phyloP scores from a whole-genome alignment of 2,113 vertebrate genomes.

The Orycteropus afer region DNA sequence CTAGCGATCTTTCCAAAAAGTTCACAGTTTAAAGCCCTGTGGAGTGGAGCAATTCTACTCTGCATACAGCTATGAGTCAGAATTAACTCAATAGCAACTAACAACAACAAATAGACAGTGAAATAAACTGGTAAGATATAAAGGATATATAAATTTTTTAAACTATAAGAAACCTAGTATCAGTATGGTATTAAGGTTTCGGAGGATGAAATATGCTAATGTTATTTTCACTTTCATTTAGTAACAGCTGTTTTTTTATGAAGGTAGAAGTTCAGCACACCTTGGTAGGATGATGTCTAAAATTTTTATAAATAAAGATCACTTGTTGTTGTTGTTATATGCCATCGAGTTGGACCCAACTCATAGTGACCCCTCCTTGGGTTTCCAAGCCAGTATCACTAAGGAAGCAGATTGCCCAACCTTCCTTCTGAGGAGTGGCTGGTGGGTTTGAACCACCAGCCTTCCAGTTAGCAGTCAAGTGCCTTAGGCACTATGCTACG shows the following conservation, averaged over 20 bases:
- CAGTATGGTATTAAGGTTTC: not conserved
- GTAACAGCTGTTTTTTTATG: not conserved
- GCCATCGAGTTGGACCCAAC: too few species aligned
- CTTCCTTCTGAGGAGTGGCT: too few species aligned
- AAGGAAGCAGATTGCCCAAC: too few species aligned
- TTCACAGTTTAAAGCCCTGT: not conserved
- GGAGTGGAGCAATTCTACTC: not conserved
- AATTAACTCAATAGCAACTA: not conserved
- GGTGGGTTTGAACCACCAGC: too few species aligned
- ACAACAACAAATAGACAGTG: not conserved
- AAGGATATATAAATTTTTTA: slow-evolving; percentile 23
- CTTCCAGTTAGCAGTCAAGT: too few species aligned
- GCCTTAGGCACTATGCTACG: too few species aligned
- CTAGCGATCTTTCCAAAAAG: not conserved
- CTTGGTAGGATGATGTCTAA: not conserved
- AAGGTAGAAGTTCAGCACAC: not conserved
- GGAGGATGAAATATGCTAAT: not conserved
- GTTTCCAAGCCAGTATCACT: too few species aligned
- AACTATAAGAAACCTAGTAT: not conserved
- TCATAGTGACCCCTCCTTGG: too few species aligned
- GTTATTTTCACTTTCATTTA: not conserved
- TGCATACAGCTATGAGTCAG: not conserved
- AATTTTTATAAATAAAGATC: not conserved
- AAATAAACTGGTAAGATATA: not conserved
- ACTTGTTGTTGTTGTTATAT: too few species aligned